Conservation (phyloP, 2,888 invertebrate genomes). For the Drosophila eohydei region DNA sequence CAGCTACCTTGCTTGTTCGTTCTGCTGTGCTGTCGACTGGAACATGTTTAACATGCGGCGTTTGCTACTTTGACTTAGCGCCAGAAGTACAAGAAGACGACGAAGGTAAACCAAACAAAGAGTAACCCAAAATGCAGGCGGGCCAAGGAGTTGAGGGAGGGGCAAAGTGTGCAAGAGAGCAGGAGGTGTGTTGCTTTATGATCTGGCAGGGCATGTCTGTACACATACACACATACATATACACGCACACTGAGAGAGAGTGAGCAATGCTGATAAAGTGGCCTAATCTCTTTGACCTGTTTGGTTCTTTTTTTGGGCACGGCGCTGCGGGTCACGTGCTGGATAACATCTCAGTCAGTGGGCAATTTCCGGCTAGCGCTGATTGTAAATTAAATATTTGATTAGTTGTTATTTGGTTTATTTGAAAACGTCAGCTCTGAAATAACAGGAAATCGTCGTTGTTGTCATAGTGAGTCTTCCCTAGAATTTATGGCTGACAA, state of each 20-base stretch:
- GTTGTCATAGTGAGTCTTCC: slow-evolving; percentile 36
- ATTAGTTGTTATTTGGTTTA: slow-evolving; percentile 67
- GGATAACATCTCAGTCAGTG: slow-evolving; percentile 79
- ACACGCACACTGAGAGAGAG: neutral
- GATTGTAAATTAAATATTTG: slow-evolving; percentile 73
- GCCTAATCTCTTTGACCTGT: slow-evolving; percentile 73
- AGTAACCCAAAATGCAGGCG: slow-evolving; percentile 40
- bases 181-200: slow-evolving; percentile 44
- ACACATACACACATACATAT: slow-evolving; percentile 26
- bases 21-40: slow-evolving; percentile 49
- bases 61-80: slow-evolving; percentile 75
- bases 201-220: slow-evolving; percentile 36
- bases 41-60: slow-evolving; percentile 78
- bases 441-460: slow-evolving; percentile 57
- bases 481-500: slow-evolving; percentile 55
- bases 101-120: slow-evolving; percentile 66
- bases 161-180: slow-evolving; percentile 8
- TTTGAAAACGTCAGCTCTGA: slow-evolving; percentile 37
- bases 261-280: slow-evolving; percentile 54
- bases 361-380: slow-evolving; percentile 74
- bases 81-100: slow-evolving; percentile 33
- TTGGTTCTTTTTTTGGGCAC: slow-evolving; percentile 29
- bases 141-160: slow-evolving; percentile 18
- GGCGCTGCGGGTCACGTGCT: slow-evolving; percentile 72
- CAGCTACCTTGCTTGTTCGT: slow-evolving; percentile 23